Conservation (phyloP, 2,113 vertebrate species). For the Arenaria interpres region DNA sequence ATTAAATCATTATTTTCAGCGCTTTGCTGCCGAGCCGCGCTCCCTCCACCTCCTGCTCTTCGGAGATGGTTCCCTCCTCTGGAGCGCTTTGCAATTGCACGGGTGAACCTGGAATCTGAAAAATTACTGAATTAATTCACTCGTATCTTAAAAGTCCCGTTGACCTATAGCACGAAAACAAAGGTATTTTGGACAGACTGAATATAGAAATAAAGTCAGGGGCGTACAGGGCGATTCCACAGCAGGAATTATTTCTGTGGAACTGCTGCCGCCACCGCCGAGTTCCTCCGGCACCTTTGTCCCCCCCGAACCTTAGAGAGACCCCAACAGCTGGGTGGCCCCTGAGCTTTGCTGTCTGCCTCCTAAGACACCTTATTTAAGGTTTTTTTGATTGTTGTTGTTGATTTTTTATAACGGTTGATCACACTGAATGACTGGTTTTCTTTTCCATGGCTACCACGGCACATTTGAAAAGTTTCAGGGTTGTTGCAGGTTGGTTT, state of each 20-base stretch:
- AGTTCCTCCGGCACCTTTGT: accelerated
- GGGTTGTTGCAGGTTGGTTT: neutral
- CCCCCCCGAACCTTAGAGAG: neutral
- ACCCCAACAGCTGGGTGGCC: neutral
- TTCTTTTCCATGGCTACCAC: neutral
- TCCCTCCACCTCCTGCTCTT: neutral
- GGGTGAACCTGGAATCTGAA: neutral
- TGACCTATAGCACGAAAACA: neutral
- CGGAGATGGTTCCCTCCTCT: constrained; percentile 53
- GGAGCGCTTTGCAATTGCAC: neutral
- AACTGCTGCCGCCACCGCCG: accelerated
- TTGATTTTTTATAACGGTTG: neutral
- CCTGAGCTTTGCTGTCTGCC: neutral
- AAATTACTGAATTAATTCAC: neutral
- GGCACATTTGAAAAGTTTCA: neutral
- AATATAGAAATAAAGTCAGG: neutral
- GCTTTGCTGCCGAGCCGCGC: neutral
- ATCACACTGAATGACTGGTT: neutral
- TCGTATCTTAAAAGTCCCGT: neutral
- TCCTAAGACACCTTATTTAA: neutral
- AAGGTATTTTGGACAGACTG: neutral
- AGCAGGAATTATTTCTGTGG: neutral
- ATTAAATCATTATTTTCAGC: neutral
- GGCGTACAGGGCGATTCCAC: neutral
- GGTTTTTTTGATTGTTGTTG: neutral